A percentile compares a stretch with the other conserved stretches of the same genome.
phyloP scores from a whole-genome alignment of 2,113 vertebrate species.

The Cinclus cinclus region DNA sequence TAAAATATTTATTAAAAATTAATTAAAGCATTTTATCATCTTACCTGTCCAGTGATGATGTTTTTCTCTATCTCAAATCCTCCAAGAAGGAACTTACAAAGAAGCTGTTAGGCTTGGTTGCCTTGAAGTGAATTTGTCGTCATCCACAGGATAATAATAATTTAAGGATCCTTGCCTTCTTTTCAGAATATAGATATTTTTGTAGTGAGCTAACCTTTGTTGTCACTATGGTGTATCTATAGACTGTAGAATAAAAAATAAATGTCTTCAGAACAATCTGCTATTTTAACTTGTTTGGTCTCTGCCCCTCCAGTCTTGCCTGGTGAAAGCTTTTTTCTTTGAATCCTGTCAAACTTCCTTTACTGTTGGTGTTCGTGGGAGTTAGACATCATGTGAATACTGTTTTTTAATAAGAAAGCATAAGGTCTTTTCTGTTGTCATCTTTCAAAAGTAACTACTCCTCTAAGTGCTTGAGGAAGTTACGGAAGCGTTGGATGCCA shows the following conservation, averaged over 20 bases:
- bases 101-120: not conserved
- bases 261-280: not conserved
- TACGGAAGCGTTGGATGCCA: not conserved
- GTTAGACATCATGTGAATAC: not conserved
- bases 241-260: not conserved
- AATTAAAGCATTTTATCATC: not conserved
- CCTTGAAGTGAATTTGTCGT: not conserved
- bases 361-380: not conserved
- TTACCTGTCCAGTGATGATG: not conserved
- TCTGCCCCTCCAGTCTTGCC: not conserved
- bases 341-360: not conserved
- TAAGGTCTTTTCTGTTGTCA: not conserved
- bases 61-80: not conserved
- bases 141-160: not conserved
- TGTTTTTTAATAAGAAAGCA: not conserved
- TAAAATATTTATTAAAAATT: not conserved
- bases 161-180: not conserved
- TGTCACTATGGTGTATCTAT: not conserved
- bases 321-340: not conserved
- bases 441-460: not conserved
- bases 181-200: not conserved
- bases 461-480: not conserved
- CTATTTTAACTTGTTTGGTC: not conserved
- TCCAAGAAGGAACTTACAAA: not conserved
- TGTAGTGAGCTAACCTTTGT: not conserved